These are phyloP conservation scores for Leucozona laternaria DNA, from an alignment of 2,888 invertebrate species.

Conservation along the genomic window DNA sequence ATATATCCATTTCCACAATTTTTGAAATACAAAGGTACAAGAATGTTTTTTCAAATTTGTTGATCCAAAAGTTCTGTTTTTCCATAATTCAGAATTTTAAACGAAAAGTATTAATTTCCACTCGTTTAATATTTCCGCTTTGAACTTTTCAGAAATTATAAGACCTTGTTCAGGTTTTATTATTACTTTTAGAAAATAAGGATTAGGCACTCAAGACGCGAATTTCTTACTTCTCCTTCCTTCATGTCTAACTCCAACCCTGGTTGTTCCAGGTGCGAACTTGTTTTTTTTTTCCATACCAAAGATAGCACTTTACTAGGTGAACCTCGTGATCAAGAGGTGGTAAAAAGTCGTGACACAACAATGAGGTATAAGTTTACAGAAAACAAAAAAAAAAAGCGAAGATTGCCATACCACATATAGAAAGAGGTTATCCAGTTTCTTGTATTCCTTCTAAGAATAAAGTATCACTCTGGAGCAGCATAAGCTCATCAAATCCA, in stretches of 20 bases:
- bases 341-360: slow-evolving; percentile 75
- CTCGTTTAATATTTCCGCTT: too few species aligned
- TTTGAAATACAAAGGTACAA: too few species aligned
- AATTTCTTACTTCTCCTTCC: not conserved
- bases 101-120: too few species aligned
- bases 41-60: too few species aligned
- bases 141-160: too few species aligned
- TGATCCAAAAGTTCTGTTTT: too few species aligned
- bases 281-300: slow-evolving; percentile 1
- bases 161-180: too few species aligned
- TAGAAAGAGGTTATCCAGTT: slow-evolving; percentile 32
- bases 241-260: not conserved
- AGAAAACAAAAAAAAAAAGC: not conserved
- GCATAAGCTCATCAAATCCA: slow-evolving; percentile 33
- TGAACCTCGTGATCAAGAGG: slow-evolving; percentile 74
- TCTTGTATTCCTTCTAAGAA: slow-evolving; percentile 18
- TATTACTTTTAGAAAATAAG: too few species aligned
- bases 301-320: slow-evolving; percentile 60
- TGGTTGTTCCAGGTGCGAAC: slow-evolving; percentile 44
- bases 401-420: slow-evolving; percentile 23
- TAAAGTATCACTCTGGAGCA: slow-evolving; percentile 29
- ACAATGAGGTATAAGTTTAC: slow-evolving; percentile 52
- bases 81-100: too few species aligned
- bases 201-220: too few species aligned
- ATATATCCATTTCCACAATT: too few species aligned